Evolutionary conservation across 1,140 invertebrate genomes (phyloP), one percentile per base, ranked within the genome.

Genomic region (Scaptomyza graminum): DNA sequence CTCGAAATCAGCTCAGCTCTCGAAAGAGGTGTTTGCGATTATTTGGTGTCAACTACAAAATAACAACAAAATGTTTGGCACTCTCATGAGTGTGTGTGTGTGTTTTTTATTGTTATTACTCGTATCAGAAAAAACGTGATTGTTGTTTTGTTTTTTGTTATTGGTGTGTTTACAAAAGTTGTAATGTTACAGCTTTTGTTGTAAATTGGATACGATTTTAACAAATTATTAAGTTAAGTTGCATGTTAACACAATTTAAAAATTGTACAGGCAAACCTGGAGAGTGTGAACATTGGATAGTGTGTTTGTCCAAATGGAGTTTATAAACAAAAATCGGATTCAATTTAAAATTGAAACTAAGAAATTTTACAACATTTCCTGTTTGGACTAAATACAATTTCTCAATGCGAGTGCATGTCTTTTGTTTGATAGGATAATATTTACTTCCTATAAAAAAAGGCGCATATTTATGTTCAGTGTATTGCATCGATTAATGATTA

Each of bases 31-130:
- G 43, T 18, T 37, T 0, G 51, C 13, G 7, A n/a, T 76, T 66
- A 84, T 80, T 70, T 81, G 76, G 77, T 84, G 81, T 81, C 74
- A 84, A 84, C 62, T 77, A 84, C 81, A 84, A 87, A 85, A 84
- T 85, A 85, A 67, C 77, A 77, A 85, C 82, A 81, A 85, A 80
- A 85, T 84, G 74, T 70, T 87, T 84, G 63, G 63, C 82, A 82
- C 82, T 87, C 70, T 87, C 75, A 81, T 85, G 65, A 77, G 55
- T 76, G 60, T 57, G 69, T 51, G 44, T 28, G 31, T 43, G 44
- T 67, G 25, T 54, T 44, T 8, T 28, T 61, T 56, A 61, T 74
- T 66, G 39, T 67, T 82, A 39, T 50, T 34, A 39, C 1, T 22
- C 18, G 18, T 3, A 22, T 22, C 18, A 22, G 18, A 22, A 52